Evolutionary conservation across 2,888 invertebrate species (phyloP).

Genomic region (Amphipyra tragopoginis): DNA sequence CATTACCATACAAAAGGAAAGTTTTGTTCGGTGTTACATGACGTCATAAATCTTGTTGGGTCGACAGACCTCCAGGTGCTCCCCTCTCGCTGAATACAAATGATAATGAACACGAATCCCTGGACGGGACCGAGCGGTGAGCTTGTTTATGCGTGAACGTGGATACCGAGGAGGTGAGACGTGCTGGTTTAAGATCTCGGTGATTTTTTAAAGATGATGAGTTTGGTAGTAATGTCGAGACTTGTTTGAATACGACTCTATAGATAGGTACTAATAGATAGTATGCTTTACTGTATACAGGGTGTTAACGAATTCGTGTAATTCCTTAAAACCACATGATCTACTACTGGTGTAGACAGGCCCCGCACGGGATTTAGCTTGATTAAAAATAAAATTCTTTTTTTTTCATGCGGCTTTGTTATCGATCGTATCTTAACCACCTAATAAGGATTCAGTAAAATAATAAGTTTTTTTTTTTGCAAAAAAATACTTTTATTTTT

Average conservation of each 20-base stretch:
- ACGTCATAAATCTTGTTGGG: slow-evolving; percentile 79
- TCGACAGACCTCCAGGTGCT: slow-evolving; percentile 81
- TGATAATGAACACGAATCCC: slow-evolving; percentile 80
- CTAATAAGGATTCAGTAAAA: no score
- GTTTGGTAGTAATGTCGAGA: not conserved
- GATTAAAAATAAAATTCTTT: no score
- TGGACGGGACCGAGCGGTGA: slow-evolving; percentile 39
- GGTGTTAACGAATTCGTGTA: no score
- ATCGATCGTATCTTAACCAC: no score
- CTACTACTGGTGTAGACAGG: no score
- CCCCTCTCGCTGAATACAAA: slow-evolving; percentile 79
- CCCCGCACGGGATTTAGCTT: no score
- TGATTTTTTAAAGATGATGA: not conserved
- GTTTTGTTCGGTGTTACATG: slow-evolving; percentile 74
- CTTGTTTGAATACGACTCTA: not conserved
- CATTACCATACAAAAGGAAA: slow-evolving; percentile 81
- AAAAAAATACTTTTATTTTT: no score
- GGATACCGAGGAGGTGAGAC: not conserved
- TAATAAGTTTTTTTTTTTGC: no score
- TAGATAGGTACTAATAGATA: no score
- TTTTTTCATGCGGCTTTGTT: no score
- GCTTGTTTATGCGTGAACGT: slow-evolving; percentile 30
- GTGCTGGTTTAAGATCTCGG: not conserved
- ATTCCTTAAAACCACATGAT: no score
- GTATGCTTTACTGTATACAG: no score